Evolutionary conservation across 2,888 invertebrate genomes (phyloP), one percentile per base, ranked within the genome.

Genomic region (Fragum whitleyi): DNA sequence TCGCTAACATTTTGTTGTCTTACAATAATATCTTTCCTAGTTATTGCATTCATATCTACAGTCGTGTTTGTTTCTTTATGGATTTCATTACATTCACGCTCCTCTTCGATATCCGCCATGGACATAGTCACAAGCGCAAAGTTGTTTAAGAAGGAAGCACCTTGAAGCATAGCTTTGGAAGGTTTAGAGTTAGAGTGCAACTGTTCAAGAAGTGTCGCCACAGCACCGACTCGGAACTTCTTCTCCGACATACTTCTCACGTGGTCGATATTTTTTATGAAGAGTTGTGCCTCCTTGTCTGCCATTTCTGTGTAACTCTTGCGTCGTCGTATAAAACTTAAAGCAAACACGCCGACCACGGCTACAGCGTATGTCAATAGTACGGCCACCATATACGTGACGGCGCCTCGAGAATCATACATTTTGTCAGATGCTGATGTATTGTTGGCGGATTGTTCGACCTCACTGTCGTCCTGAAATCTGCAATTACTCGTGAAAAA

Each of bases 331-430:
- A 86, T 85, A 39, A 88, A 85, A 55, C 90, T 87, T 29, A 90
- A 77, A 1, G 88, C 83, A 65, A 90, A 85, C 29, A 90, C 85
- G 2, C 90, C 90, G 9, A 90, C 83, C 19, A 89, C 89, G 0
- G 89, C 90, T 19, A 90, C 77, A 19, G 90, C 88, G 47, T 90
- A 90, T 21, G 89, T 87, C 32, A 89, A 61, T 0, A 90, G 87
- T 0, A 90, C 89, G 21, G 89, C 88, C 14, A 90, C 79, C 7
- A 87, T 90, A 77, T 88, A 90, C 67, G 83, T 85, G 79, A 90
- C 77, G n/a, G 90, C 90, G 5, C 90, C 90, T 11, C 72, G 83
- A 9, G 82, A 83, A 42, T 90, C 89, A 57, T 90, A 61, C 59
- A 61, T 39, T 21, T 59, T 28, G 21, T 26, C 72, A 36, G 23